Conservation (phyloP, 2,797 vertebrate genomes). For the Urocyon cinereoargenteus region DNA sequence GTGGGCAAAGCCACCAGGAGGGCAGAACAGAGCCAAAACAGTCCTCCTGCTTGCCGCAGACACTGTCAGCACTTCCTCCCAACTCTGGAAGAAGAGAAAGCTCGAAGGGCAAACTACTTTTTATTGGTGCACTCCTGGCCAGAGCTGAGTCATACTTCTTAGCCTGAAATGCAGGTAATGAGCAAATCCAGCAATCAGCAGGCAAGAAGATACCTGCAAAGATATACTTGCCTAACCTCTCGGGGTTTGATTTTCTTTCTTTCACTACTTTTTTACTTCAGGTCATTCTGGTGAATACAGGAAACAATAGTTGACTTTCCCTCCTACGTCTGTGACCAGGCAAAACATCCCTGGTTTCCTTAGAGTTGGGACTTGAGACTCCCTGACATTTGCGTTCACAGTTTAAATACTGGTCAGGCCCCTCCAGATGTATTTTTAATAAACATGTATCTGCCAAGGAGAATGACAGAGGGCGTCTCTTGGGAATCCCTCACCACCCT, state of each 20-base stretch:
- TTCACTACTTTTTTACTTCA: not conserved
- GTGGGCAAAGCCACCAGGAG: not conserved
- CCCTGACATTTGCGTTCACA: not conserved
- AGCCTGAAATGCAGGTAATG: not conserved
- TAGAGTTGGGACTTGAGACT: not conserved
- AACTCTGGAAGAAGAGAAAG: not conserved
- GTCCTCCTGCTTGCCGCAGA: not conserved
- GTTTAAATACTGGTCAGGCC: not conserved
- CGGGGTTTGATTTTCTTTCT: not conserved
- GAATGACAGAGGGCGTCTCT: not conserved
- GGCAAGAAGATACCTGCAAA: conserved; percentile 5
- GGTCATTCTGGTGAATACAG: not conserved
- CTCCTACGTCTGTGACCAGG: not conserved
- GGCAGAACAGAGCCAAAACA: not conserved
- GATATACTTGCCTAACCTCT: not conserved
- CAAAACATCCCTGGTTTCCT: not conserved
- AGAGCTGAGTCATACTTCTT: not conserved
- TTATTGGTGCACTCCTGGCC: not conserved
- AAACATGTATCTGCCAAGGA: not conserved
- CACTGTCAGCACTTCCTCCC: too few relatives aligned
- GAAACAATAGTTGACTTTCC: not conserved
- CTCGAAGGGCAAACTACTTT: not conserved
- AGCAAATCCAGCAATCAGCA: not conserved
- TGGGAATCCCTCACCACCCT: not conserved
- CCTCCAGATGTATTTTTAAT: not conserved